These are phyloP conservation scores for Urocolius indicus DNA, from an alignment of 2,113 vertebrate species.

Conservation along the genomic window DNA sequence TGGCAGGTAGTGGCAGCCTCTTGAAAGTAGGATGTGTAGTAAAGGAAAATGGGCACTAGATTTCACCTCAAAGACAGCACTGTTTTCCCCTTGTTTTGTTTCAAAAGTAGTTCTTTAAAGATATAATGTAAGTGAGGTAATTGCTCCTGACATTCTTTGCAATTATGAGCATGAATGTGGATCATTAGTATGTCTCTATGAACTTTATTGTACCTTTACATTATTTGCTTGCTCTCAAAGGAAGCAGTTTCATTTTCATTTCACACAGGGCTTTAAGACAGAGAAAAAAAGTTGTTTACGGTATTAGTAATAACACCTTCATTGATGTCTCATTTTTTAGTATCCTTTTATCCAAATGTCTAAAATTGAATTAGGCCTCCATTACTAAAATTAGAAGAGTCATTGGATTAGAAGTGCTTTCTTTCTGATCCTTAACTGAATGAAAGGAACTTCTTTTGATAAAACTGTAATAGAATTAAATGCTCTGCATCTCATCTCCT, in stretches of 20 bases:
- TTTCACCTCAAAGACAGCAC: neutral
- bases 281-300: slow-evolving; percentile 25
- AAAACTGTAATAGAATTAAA: slow-evolving; percentile 73
- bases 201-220: neutral
- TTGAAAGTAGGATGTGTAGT: neutral
- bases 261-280: neutral
- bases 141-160: neutral
- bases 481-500: slow-evolving; percentile 37
- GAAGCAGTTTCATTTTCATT: neutral
- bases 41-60: neutral
- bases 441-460: slow-evolving; percentile 67
- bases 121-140: neutral
- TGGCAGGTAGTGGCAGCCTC: neutral
- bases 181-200: neutral
- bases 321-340: slow-evolving; percentile 37
- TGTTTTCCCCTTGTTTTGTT: neutral
- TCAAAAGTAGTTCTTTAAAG: neutral
- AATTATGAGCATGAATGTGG: neutral
- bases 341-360: slow-evolving; percentile 68
- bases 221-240: neutral
- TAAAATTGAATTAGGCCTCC: slow-evolving; percentile 79
- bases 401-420: slow-evolving; percentile 71
- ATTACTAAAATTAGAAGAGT: slow-evolving; percentile 78
- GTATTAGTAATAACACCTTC: slow-evolving; percentile 56
- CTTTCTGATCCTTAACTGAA: slow-evolving; percentile 65